Evolutionary conservation across 2,113 vertebrate species (phyloP).

Genomic region (Cygnus buccinator): DNA sequence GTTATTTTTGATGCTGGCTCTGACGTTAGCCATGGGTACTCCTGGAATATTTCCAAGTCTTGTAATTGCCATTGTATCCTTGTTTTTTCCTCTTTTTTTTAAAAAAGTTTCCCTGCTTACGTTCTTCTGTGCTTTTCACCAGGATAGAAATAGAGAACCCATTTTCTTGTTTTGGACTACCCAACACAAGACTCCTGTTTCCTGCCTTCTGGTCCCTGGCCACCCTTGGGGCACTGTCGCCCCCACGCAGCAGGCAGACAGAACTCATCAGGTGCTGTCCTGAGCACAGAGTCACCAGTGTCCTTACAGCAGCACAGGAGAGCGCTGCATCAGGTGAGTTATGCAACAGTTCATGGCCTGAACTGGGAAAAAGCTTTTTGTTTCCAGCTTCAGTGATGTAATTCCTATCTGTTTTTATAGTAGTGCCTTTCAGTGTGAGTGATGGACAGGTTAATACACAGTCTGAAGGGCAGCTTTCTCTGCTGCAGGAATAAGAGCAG

Average conservation of each 20-base stretch:
- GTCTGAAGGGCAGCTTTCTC: not conserved
- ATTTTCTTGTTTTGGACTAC: rapidly evolving
- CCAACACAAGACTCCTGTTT: not conserved
- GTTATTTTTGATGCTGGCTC: not conserved
- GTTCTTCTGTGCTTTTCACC: not conserved
- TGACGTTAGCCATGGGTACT: not conserved
- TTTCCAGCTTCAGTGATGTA: not conserved
- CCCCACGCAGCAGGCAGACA: rapidly evolving
- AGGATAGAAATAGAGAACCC: not conserved
- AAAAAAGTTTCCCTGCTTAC: not conserved
- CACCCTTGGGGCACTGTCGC: not conserved
- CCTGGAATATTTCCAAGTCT: not conserved
- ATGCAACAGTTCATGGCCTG: not conserved
- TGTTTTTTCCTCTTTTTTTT: not conserved
- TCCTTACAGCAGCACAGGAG: not conserved
- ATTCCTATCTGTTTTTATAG: not conserved
- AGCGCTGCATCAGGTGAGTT: not conserved
- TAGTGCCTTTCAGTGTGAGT: not conserved
- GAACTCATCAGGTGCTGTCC: rapidly evolving
- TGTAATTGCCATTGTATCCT: not conserved
- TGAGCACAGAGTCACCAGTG: not conserved
- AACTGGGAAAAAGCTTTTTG: not conserved
- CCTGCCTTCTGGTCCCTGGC: not conserved
- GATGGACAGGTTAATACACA: not conserved
- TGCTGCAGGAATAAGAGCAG: not conserved